phyloP scores from a whole-genome alignment of 2,888 invertebrate genomes.

The Tiliacea citrago region DNA sequence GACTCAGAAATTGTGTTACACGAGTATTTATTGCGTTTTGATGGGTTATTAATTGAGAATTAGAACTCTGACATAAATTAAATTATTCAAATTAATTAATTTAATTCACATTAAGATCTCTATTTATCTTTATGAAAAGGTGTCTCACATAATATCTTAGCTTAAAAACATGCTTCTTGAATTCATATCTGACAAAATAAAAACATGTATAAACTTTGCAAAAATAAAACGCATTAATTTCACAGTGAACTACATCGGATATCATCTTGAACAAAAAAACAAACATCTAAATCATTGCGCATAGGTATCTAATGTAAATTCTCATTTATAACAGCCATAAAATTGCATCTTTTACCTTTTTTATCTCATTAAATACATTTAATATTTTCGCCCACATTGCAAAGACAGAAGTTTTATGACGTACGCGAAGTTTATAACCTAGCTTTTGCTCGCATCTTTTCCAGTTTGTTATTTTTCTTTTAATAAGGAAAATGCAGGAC shows the following conservation, averaged over 20 bases:
- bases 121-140: neutral
- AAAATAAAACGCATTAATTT: slow-evolving; percentile 26
- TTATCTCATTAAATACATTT: slow-evolving; percentile 1
- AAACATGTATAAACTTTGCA: neutral
- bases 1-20: slow-evolving; percentile 29
- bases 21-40: slow-evolving; percentile 43
- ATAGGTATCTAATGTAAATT: slow-evolving; percentile 20
- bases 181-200: neutral
- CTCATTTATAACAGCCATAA: slow-evolving; percentile 23
- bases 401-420: slow-evolving; percentile 23
- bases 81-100: neutral
- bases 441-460: slow-evolving; percentile 4
- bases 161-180: slow-evolving; percentile 2
- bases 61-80: slow-evolving; percentile 11
- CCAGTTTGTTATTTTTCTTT: slow-evolving; percentile 1
- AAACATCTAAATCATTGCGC: slow-evolving; percentile 24
- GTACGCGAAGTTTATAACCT: neutral
- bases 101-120: neutral
- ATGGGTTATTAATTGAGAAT: slow-evolving; percentile 19
- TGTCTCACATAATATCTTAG: neutral
- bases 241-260: slow-evolving; percentile 10
- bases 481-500: slow-evolving; percentile 20
- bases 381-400: slow-evolving; percentile 4
- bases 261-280: slow-evolving; percentile 15
- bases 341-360: slow-evolving; percentile 20